Base-by-base conservation (phyloP, 1,140 invertebrate genomes). In the Epicauta chinensis region DNA sequence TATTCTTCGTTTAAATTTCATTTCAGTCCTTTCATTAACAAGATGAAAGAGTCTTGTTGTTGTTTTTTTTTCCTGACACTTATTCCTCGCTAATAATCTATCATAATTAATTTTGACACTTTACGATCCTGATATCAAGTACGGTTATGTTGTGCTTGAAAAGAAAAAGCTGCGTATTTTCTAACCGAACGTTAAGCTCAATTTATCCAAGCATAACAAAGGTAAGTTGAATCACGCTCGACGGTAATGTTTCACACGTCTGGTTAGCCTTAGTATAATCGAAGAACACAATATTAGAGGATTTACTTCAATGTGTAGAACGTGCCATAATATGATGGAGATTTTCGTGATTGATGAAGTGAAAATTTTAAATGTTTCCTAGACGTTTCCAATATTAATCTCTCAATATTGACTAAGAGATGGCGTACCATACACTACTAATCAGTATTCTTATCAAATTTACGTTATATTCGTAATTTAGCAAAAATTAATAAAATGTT, bases 371-470 rank as follows among this genome's bases (percentile, higher is more conserved):
- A 43, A 52, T 37, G 41, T 42, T 44, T 34, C 37, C 50, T 52
- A 42, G 40, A 38, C 41, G 32, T 5, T 37, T 53, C 17, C 39
- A 17, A 29, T 44, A 46, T 47, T 38, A 36, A 17, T 38, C 14
- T 52, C 36, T 37, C 42, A 38, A 35, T 46, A 53, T 17, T 44
- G 29, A 15, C 16, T 38, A 34, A 29, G 36, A 53, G 51, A 44
- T 53, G 51, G 42, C 51, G 43, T 17, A 32, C 46, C 42, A 12
- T 36, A 53, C 36, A 38, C 36, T 41, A 23, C n/a, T 40, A 42
- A 30, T 46, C 42, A 45, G 36, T 36, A 38, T 47, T 38, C 46
- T 53, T 53, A 37, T 53, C 42, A 39, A 53, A 53, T 23, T 43
- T 43, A 13, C n/a, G n/a, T n/a, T n/a, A n/a, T n/a, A n/a, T n/a